phyloP scores from a whole-genome alignment of 2,113 vertebrate genomes.

The Gobius niger region DNA sequence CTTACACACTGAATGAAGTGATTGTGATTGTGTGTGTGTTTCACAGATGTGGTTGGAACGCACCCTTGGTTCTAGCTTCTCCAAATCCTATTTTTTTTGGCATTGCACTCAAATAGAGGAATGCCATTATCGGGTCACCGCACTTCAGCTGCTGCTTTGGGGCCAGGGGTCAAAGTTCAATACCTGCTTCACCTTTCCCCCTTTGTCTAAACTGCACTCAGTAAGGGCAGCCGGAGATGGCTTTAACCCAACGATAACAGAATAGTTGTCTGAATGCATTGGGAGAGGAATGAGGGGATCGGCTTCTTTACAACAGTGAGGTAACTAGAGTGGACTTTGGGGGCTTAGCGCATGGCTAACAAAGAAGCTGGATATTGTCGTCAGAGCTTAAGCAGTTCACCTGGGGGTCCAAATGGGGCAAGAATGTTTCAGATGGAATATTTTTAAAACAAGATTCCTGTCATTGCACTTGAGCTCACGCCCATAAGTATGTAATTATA shows the following conservation, averaged over 20 bases:
- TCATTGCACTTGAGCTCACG: slow-evolving; percentile 22
- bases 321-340: slow-evolving; percentile 42
- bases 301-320: slow-evolving; percentile 32
- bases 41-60: slow-evolving; percentile 39
- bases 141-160: slow-evolving; percentile 36
- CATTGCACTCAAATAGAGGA: slow-evolving; percentile 14
- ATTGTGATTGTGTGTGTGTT: slow-evolving; percentile 12
- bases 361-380: slow-evolving; percentile 16
- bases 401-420: slow-evolving; percentile 46
- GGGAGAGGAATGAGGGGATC: slow-evolving; percentile 54
- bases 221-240: slow-evolving; percentile 4
- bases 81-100: slow-evolving; percentile 7
- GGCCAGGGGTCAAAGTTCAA: slow-evolving; percentile 47
- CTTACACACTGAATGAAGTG: not conserved
- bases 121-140: slow-evolving; percentile 7
- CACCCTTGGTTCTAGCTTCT: not conserved
- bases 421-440: slow-evolving; percentile 51
- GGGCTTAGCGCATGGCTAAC: slow-evolving; percentile 33
- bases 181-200: slow-evolving; percentile 46
- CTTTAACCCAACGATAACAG: slow-evolving; percentile 43
- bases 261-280: slow-evolving; percentile 39
- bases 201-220: slow-evolving; percentile 22
- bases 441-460: slow-evolving; percentile 45
- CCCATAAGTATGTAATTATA: slow-evolving; percentile 14
- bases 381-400: slow-evolving; percentile 8